Percentiles rank a stretch among this genome's conserved stretches.
Evolutionary conservation across 1,140 invertebrate genomes (phyloP).

Genomic region (Pogonomyrmex barbatus): DNA sequence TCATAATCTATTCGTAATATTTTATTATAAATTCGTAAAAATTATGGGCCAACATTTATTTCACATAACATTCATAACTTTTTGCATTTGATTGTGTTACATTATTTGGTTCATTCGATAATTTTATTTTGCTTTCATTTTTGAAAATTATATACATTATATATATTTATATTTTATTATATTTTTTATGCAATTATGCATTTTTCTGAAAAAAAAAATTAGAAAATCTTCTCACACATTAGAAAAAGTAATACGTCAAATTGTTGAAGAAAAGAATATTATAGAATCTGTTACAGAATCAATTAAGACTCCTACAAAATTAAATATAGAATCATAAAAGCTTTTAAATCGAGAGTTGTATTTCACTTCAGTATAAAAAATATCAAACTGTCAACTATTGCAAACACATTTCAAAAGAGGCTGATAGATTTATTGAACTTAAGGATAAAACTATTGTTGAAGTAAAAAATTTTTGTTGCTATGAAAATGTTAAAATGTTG

Average conservation of each 20-base stretch:
- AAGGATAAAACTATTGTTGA: conserved; percentile 30
- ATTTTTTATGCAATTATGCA: too few relatives aligned
- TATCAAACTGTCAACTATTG: conserved; percentile 20
- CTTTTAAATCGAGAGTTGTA: conserved; percentile 19
- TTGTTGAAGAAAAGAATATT: conserved; percentile 12
- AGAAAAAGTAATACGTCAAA: conserved; percentile 6
- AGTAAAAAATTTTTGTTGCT: conserved; percentile 4
- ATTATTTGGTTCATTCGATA: conserved; percentile 16
- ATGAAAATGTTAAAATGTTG: too few relatives aligned
- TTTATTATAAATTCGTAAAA: conserved; percentile 20
- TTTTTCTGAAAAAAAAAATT: not conserved
- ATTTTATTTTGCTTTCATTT: conserved; percentile 1
- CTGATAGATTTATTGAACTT: conserved; percentile 17
- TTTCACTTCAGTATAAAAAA: conserved; percentile 30
- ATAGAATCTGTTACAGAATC: conserved; percentile 3
- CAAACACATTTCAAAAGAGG: conserved; percentile 13
- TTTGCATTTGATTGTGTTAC: conserved; percentile 9
- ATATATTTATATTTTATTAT: too few relatives aligned
- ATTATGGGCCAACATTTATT: conserved; percentile 10
- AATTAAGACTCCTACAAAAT: conserved; percentile 11
- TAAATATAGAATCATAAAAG: conserved; percentile 30
- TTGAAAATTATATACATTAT: conserved; percentile 16
- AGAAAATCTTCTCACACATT: not conserved
- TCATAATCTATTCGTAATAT: not conserved
- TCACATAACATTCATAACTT: conserved; percentile 18